These are phyloP conservation scores for Araneus ventricosus DNA, from an alignment of 1,140 invertebrate genomes.

Conservation along the genomic window DNA sequence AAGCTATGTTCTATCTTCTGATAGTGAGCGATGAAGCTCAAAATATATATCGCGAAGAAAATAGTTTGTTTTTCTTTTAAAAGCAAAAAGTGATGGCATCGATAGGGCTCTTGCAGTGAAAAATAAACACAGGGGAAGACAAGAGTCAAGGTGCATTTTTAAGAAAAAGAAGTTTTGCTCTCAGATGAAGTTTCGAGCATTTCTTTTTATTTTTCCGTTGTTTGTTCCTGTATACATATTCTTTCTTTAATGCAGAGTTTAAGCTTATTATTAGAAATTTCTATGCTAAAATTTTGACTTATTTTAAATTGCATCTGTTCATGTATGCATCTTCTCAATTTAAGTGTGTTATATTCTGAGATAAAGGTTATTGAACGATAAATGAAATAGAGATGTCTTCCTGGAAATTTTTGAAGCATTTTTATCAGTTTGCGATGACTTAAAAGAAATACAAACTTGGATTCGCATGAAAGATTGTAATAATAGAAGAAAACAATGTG, in stretches of 20 bases:
- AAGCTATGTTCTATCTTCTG: not conserved
- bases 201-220: not conserved
- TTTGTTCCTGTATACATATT: not conserved
- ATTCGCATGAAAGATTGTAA: too few relatives aligned
- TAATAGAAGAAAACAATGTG: too few relatives aligned
- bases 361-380: too few relatives aligned
- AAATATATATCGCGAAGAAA: slow-evolving; percentile 7
- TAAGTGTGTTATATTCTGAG: too few relatives aligned
- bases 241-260: not conserved
- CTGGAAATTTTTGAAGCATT: too few relatives aligned
- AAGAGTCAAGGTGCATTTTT: not conserved
- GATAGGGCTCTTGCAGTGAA: not conserved
- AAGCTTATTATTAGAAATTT: not conserved
- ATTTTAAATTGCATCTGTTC: too few relatives aligned
- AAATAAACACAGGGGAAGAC: not conserved
- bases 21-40: not conserved
- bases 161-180: not conserved
- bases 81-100: not conserved
- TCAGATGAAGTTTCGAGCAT: not conserved
- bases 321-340: too few relatives aligned
- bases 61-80: not conserved
- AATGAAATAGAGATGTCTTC: too few relatives aligned
- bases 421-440: too few relatives aligned
- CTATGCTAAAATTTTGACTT: too few relatives aligned
- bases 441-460: too few relatives aligned